Evolutionary conservation across 2,113 vertebrate species (phyloP).

Genomic region (Potamarius usumacintae): DNA sequence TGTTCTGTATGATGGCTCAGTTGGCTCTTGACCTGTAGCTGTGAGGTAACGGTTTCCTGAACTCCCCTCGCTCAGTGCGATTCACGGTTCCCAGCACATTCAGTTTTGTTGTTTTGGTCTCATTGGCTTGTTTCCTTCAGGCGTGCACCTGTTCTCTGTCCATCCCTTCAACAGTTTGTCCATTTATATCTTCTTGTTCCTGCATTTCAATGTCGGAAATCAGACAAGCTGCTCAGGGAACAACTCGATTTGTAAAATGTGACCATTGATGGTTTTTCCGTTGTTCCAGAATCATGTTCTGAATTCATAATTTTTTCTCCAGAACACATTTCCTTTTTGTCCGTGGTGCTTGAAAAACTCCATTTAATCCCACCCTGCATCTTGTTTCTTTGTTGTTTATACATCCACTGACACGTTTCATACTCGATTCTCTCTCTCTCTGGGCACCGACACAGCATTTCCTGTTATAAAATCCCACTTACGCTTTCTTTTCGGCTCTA

Average conservation of each 20-base stretch:
- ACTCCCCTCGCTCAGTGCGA: neutral
- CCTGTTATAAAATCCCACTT: conserved; percentile 71
- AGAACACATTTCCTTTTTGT: neutral
- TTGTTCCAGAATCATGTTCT: neutral
- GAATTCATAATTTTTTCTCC: neutral
- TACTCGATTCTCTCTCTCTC: conserved; percentile 65
- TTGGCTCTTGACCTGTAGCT: neutral
- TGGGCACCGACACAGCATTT: conserved; percentile 65
- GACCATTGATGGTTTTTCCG: neutral
- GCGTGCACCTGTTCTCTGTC: neutral
- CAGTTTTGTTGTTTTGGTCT: neutral
- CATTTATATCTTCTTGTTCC: neutral
- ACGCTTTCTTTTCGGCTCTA: conserved; percentile 44
- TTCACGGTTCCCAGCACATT: neutral
- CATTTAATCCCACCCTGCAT: neutral
- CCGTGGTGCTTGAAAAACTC: neutral
- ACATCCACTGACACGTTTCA: neutral
- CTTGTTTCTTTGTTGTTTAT: conserved; percentile 25
- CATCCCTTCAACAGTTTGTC: neutral
- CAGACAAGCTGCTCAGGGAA: neutral
- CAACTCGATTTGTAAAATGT: neutral
- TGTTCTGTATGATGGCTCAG: neutral
- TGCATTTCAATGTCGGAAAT: neutral
- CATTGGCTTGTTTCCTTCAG: neutral
- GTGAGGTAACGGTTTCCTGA: neutral